Conservation (phyloP, 2,888 invertebrate genomes). For the Lasioglossum leucozonium region DNA sequence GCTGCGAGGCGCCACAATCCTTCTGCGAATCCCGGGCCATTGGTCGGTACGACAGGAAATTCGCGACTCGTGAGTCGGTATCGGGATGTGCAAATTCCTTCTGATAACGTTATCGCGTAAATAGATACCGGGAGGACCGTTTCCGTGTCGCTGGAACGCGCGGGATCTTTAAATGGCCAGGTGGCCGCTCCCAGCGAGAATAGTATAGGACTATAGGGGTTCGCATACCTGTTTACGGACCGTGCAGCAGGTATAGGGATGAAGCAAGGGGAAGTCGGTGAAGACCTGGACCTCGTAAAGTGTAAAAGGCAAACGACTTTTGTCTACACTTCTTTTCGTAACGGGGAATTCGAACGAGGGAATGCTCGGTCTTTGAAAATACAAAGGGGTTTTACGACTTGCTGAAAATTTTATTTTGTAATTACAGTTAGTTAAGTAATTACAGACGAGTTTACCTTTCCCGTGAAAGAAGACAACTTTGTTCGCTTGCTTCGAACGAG, state of each 20-base stretch:
- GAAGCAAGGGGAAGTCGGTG: background rate
- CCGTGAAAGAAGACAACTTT: background rate
- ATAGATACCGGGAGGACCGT: conserved; percentile 36
- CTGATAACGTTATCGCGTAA: conserved; percentile 60
- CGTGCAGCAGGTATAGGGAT: conserved; percentile 13
- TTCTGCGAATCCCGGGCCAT: conserved; percentile 74
- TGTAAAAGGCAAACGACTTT: conserved; percentile 10
- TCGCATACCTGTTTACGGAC: background rate
- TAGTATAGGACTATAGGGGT: background rate
- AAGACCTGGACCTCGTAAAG: background rate
- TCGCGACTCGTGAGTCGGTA: conserved; percentile 69
- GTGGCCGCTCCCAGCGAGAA: background rate
- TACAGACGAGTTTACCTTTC: background rate
- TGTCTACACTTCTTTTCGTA: background rate
- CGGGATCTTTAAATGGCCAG: conserved; percentile 34
- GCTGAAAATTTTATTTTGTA: background rate
- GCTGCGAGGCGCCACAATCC: conserved; percentile 80
- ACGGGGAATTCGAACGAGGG: background rate
- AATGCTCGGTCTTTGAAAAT: no score
- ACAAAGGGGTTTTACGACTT: background rate
- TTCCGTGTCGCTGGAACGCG: conserved; percentile 17
- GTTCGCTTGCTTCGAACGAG: background rate
- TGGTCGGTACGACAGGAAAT: conserved; percentile 79
- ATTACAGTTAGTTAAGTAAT: background rate
- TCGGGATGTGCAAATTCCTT: conserved; percentile 52